Evolutionary conservation across 1,140 invertebrate genomes (phyloP), one percentile per base, ranked within the genome.

Genomic region (Drepana arcuata): DNA sequence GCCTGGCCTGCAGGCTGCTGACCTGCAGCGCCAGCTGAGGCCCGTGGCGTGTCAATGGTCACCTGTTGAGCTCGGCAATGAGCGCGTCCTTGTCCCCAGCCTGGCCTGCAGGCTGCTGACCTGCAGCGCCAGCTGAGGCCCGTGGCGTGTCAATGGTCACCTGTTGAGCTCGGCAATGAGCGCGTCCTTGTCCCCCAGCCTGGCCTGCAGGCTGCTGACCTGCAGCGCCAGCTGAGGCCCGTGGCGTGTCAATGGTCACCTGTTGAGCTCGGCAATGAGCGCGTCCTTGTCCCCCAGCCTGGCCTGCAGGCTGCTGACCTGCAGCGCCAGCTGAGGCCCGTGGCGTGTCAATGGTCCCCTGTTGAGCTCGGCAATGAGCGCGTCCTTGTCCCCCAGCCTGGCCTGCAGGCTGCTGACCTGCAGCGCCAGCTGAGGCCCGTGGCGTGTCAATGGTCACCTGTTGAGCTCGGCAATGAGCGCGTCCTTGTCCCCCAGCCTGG

Each of bases 81-180:
- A 84, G 63, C 0, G 70, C 78, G 27, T 84, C 80, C 30, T 83
- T 82, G 37, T 84, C 80, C 2, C 40, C 36, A 84, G 59, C 7
- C 74, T 49, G 7, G 53, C 48, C 41, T 83, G 57, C 1, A 83
- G 48, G 34, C 64, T 59, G 16, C 50, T 41, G 4, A 83, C 40
- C 13, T 75, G 79, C 59, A 79, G 37, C 36, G 60, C 60, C 32
- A 83, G 43, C 32, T 59, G 55, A n/a, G n/a, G n/a, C n/a, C n/a
- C n/a, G n/a, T n/a, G n/a, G n/a, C n/a, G n/a, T n/a, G n/a, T n/a
- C n/a, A n/a, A n/a, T n/a, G 24, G 4, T 13, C 16, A 77, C 75
- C 75, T 70, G 39, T 83, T 77, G 2, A 84, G 57, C 30, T 84
- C 77, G 1, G 58, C 26, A 25, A 84, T 84, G 14, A 84, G 63